Conservation (phyloP, 2,888 invertebrate genomes). For the Torymus aiolomorphi region DNA sequence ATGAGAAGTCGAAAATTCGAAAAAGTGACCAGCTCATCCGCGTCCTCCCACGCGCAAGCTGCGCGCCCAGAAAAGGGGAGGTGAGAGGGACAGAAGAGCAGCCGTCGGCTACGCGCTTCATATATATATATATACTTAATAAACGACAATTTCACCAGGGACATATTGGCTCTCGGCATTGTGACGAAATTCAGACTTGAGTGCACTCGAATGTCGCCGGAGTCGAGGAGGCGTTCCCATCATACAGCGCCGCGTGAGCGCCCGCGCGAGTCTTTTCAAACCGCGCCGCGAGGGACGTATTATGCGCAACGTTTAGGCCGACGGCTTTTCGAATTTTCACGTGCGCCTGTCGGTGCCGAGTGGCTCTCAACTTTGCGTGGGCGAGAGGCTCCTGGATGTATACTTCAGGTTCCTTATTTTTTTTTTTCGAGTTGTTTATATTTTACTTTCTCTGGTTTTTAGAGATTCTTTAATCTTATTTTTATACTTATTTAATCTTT, state of each 20-base stretch:
- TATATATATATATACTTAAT: slow-evolving; percentile 60
- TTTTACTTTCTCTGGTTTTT: background rate
- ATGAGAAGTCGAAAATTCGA: slow-evolving; percentile 50
- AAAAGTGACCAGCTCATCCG: slow-evolving; percentile 43
- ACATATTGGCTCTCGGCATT: slow-evolving; percentile 69
- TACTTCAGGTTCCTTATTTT: too few relatives aligned
- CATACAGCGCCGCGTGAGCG: too few relatives aligned
- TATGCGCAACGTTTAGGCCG: slow-evolving; percentile 24
- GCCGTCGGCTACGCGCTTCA: slow-evolving; percentile 29
- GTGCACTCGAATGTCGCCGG: slow-evolving; percentile 72
- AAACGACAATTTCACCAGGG: slow-evolving; percentile 71
- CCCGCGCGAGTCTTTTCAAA: slow-evolving; percentile 59
- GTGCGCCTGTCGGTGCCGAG: slow-evolving; percentile 40
- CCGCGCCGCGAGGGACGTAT: slow-evolving; percentile 56
- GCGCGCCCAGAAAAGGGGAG: slow-evolving; percentile 8
- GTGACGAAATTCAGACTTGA: slow-evolving; percentile 69
- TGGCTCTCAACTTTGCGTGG: slow-evolving; percentile 38
- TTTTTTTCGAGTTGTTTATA: background rate
- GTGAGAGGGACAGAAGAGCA: background rate
- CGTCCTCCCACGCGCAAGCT: slow-evolving; percentile 19
- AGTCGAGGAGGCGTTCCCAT: slow-evolving; percentile 68
- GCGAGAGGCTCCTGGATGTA: too few relatives aligned
- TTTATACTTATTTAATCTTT: too few relatives aligned
- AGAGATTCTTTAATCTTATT: too few relatives aligned
- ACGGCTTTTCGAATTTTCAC: slow-evolving; percentile 49